These are phyloP conservation scores for Megathymus violae DNA, from an alignment of 1,140 invertebrate species.

Conservation along the genomic window DNA sequence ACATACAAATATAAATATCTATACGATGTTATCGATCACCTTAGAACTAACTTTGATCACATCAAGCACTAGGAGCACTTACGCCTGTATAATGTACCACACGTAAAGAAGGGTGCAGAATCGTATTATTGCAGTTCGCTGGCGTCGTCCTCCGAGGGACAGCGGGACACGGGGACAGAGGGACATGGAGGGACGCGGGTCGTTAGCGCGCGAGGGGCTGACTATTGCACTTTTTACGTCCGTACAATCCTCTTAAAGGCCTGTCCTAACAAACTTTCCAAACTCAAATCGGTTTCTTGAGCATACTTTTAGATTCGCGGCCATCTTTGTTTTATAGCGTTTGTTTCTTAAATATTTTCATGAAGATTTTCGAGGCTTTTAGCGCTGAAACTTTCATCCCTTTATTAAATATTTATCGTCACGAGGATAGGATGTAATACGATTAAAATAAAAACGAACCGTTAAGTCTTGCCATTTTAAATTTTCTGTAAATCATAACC, in stretches of 20 bases:
- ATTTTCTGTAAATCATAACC: too few relatives aligned
- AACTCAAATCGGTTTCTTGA: not conserved
- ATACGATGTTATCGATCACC: too few relatives aligned
- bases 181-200: conserved; percentile 51
- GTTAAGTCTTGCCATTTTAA: too few relatives aligned
- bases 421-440: too few relatives aligned
- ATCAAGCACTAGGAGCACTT: not conserved
- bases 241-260: conserved; percentile 14
- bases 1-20: too few relatives aligned
- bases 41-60: too few relatives aligned
- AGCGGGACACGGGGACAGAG: conserved; percentile 42
- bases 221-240: conserved; percentile 70
- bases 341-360: too few relatives aligned
- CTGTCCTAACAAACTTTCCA: not conserved
- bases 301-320: not conserved
- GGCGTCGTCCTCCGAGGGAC: conserved; percentile 63
- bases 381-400: too few relatives aligned
- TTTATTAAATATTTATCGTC: too few relatives aligned
- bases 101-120: conserved; percentile 65
- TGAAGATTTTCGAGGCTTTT: too few relatives aligned
- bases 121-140: conserved; percentile 80
- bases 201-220: conserved; percentile 71
- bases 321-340: not conserved
- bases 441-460: too few relatives aligned
- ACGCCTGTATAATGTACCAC: conserved; percentile 41